Base-by-base conservation (phyloP, 2,888 invertebrate species). In the Crematogaster levior region DNA sequence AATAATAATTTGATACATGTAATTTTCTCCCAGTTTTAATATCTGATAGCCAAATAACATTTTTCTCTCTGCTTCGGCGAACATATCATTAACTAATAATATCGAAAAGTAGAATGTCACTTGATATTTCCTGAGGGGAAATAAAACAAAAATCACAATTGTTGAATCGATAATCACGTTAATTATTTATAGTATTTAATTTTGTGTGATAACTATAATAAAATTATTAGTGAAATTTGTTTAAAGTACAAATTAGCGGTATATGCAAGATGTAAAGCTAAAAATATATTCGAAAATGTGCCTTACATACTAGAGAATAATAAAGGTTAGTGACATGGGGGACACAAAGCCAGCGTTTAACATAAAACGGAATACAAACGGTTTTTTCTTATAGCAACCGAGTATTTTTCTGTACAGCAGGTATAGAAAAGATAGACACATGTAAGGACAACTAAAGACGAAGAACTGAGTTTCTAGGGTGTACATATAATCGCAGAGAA, bases 401-500 rank as follows among this genome's bases (percentile, higher is more conserved):
- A 3, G 1, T 51, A 24, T 63, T 63, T 9, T 24, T 34, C 46
- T 61, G 12, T 5, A 7, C 5, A 56, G 12, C 2, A n/a, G 3
- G 48, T 34, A 24, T 21, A 61, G 15, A 27, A 74, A n/a, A 12
- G n/a, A n/a, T 34, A 70, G 4, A 6, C 27, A 30, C 10, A 12
- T 7, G 7, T 9, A 43, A 10, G 21, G 56, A 21, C 24, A 48
- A 18, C 12, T 56, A 43, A 46, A 79, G 43, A 70, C 51, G 9
- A 24, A 40, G 40, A 74, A 58, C 40, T 48, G 70, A 12, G 21
- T 84, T 84, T 84, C 79, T 83, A 86, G 82, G 80, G 81, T 77
- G 85, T 65, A 72, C 60, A 68, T 63, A 68, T 51, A 48, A 77
- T 51, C 37, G 21, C 56, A 24, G 85, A 88, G 85, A 89, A 86